Base-by-base conservation (phyloP, 2,888 invertebrate species). In the Hartigia nigra region DNA sequence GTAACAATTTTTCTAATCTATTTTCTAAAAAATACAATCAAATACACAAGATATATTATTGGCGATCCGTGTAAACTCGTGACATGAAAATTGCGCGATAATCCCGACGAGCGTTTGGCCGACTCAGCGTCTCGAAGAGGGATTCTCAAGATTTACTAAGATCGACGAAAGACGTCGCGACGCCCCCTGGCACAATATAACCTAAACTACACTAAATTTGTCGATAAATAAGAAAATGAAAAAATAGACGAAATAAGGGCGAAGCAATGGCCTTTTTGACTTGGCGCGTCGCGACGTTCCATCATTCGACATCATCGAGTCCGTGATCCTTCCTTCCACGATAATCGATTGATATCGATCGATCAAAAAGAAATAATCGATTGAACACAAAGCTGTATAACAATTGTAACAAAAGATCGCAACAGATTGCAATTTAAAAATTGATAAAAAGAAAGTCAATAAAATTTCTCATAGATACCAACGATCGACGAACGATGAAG, bases 21-120 rank as follows among this genome's bases (percentile, higher is more conserved):
- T 80, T 81, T 82, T 83, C 89, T 89, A 89, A 87, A 89, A 90
- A 89, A 89, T 88, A 91, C 90, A 88, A 83, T 86, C 87, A 88
- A 83, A 86, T 86, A 85, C 86, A 88, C 84, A 82, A 85, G 78
- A 86, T 84, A 77, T 81, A 55, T 55, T 23, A 23, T 55, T 55
- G 5, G 39, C 39, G 39, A 39, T 39, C 23, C 39, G 39, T 39
- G 39, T 39, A 5, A 39, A 39, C 39, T 23, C 1, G 5, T 39
- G 14, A 39, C 14, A 39, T 23, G 39, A 39, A 39, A 39, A 39
- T 39, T 23, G 5, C 39, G 39, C 39, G 1, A 14, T 39, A 39
- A 23, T 39, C 5, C 39, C 39, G 14, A 39, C 39, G 39, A 39
- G 39, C 39, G 23, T 39, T 39, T 39, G 39, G 23, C 39, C 23